These are phyloP conservation scores for Hydraecia micacea DNA, from an alignment of 2,888 invertebrate species.

Conservation along the genomic window DNA sequence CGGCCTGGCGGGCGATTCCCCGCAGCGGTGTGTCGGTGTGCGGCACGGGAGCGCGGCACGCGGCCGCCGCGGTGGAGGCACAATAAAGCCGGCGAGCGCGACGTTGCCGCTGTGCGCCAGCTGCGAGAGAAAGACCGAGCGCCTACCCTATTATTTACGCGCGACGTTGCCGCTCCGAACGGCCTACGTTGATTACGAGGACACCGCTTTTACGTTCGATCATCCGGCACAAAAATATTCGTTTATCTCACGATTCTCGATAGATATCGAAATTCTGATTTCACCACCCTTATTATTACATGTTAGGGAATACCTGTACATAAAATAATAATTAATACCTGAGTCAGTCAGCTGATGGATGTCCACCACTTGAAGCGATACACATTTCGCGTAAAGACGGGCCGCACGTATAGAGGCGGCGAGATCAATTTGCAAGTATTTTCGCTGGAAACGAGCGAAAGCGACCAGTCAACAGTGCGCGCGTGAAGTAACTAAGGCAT, in stretches of 20 bases:
- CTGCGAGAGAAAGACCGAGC: conserved; percentile 90
- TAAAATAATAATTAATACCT: conserved; percentile 73
- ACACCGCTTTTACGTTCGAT: conserved; percentile 90
- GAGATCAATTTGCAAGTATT: conserved; percentile 70
- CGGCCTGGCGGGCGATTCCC: conserved; percentile 72
- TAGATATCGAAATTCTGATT: conserved; percentile 63
- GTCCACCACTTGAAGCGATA: conserved; percentile 48
- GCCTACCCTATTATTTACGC: conserved; percentile 91
- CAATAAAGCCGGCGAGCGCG: conserved; percentile 78
- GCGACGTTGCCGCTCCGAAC: conserved; percentile 88
- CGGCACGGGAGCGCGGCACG: conserved; percentile 71
- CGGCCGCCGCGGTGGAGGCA: conserved; percentile 76
- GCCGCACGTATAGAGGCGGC: conserved; percentile 59
- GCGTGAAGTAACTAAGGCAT: conserved; percentile 90
- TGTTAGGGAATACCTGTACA: conserved; percentile 40
- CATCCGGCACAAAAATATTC: conserved; percentile 82
- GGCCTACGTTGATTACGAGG: conserved; percentile 91
- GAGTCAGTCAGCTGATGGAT: conserved; percentile 64
- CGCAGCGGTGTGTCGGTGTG: conserved; percentile 73
- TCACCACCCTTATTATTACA: conserved; percentile 56
- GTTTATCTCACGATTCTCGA: conserved; percentile 73
- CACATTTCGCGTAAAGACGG: conserved; percentile 57
- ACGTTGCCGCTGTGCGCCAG: conserved; percentile 89
- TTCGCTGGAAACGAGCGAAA: conserved; percentile 81
- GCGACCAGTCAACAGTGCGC: conserved; percentile 84